Conservation (phyloP, 2,888 invertebrate genomes). For the Hofmannophila pseudospretella region DNA sequence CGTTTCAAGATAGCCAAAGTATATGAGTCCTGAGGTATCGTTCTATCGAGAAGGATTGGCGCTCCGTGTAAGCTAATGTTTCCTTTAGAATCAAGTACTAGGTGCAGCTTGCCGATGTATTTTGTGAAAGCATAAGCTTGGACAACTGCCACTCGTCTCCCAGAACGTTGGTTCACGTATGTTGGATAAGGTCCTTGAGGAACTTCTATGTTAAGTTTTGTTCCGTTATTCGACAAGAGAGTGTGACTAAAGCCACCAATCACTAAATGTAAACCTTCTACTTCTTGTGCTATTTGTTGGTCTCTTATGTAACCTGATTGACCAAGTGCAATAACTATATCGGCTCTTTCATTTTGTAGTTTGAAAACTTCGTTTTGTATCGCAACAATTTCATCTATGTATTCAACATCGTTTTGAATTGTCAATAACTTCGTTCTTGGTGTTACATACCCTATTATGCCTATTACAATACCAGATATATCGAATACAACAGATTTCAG, state of each 20-base stretch:
- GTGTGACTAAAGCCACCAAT: constrained; percentile 95
- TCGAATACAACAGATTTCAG: constrained; percentile 81
- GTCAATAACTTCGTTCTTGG: constrained; percentile 84
- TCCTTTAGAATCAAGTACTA: constrained; percentile 84
- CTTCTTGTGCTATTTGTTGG: constrained; percentile 84
- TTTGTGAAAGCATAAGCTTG: constrained; percentile 96
- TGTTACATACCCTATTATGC: constrained; percentile 93
- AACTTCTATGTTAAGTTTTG: constrained; percentile 82
- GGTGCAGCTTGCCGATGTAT: constrained; percentile 88
- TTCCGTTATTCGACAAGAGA: constrained; percentile 88
- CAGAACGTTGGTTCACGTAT: constrained; percentile 81
- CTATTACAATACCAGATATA: constrained; percentile 81
- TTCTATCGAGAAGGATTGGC: constrained; percentile 84
- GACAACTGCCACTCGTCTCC: constrained; percentile 87
- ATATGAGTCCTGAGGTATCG: constrained; percentile 81
- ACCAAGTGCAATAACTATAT: constrained; percentile 92
- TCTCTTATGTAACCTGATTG: constrained; percentile 91
- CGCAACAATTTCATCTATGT: constrained; percentile 82
- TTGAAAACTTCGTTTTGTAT: constrained; percentile 81
- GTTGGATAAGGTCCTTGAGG: constrained; percentile 88
- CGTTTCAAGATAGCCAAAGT: constrained; percentile 78
- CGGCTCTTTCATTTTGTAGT: constrained; percentile 81
- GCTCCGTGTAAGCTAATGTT: constrained; percentile 81
- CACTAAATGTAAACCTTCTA: constrained; percentile 89
- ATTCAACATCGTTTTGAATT: constrained; percentile 73